Evolutionary conservation across 2,113 vertebrate species (phyloP), one percentile per base, ranked within the genome.

Genomic region (Xenus cinereus): DNA sequence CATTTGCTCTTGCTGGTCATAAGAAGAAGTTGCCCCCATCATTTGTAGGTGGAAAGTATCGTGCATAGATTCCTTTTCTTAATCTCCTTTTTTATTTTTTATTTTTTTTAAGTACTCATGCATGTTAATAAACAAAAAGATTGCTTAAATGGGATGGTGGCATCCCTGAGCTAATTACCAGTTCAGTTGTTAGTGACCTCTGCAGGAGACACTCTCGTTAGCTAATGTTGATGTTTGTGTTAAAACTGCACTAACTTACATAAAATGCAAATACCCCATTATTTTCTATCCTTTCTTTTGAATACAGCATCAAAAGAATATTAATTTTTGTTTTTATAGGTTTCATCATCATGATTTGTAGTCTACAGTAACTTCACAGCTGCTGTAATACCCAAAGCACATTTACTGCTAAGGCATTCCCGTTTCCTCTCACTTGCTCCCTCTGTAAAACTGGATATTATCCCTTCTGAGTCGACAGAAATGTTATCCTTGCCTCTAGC

Each of bases 391-490:
- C 15, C 92, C 89, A 84, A 97, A 92, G 80, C 95, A 95, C 94
- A 95, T 89, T 97, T 92, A 97, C 95, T 84, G 73, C 96, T 97
- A 96, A 97, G 94, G 73, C 94, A 97, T 95, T 95, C 94, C 84
- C 19, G 90, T 97, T 97, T 97, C 91, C 87, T 97, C 96, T 97
- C 96, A 95, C 94, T 97, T 97, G 95, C 96, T 97, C 74, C 91
- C 92, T 97, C 95, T 97, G 80, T 97, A 97, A 97, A 97, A 97
- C 92, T 97, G 97, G 97, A 97, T 97, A 96, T 96, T 97, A 97
- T 97, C 89, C 97, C 94, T 97, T 97, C 95, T 97, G 97, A 96
- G 81, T 91, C 84, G 77, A 95, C 95, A 97, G 96, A 96, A 97
- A 97, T 96, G 95, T 97, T 94, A 90, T 97, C 87, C 89, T 92